A percentile compares a stretch with the other conserved stretches of the same genome.
These are phyloP conservation scores for Nannoperca obscura DNA, from an alignment of 2,797 vertebrate species.

Conservation along the genomic window DNA sequence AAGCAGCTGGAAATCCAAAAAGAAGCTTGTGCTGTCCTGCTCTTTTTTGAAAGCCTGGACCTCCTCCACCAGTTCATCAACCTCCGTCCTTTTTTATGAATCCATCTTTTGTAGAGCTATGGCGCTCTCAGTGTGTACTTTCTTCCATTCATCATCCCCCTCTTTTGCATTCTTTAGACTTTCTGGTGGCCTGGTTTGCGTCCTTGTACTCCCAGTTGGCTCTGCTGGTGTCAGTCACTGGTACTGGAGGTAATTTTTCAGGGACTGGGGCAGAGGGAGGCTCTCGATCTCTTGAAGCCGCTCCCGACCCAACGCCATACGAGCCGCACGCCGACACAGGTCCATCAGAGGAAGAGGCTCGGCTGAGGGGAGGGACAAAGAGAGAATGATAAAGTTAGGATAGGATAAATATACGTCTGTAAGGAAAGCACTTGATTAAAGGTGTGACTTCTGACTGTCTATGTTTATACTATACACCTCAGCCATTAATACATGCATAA, in stretches of 20 bases:
- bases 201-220: slow-evolving; percentile 50
- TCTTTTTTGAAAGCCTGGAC: slow-evolving; percentile 48
- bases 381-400: neutral
- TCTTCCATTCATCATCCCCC: slow-evolving; percentile 30
- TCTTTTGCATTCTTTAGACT: slow-evolving; percentile 25
- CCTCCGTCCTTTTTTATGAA: slow-evolving; percentile 21
- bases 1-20: slow-evolving; percentile 64
- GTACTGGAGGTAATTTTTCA: slow-evolving; percentile 99
- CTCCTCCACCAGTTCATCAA: slow-evolving; percentile 47
- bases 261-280: slow-evolving; percentile 95
- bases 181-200: slow-evolving; percentile 33
- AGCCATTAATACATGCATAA: slow-evolving; percentile 25
- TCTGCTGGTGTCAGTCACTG: slow-evolving; percentile 85
- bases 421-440: neutral
- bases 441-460: neutral
- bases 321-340: slow-evolving; percentile 95
- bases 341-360: slow-evolving; percentile 98
- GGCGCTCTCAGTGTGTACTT: slow-evolving; percentile 64
- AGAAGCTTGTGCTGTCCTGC: slow-evolving; percentile 64
- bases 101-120: slow-evolving; percentile 48
- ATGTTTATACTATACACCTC: neutral
- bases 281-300: slow-evolving; percentile 93
- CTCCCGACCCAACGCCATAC: slow-evolving; percentile 93
- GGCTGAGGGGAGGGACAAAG: slow-evolving; percentile 83
- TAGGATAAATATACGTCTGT: neutral